Percentiles rank a stretch among this genome's conserved stretches.
phyloP scores from a whole-genome alignment of 2,888 invertebrate species.

The Podotricha telesiphe region DNA sequence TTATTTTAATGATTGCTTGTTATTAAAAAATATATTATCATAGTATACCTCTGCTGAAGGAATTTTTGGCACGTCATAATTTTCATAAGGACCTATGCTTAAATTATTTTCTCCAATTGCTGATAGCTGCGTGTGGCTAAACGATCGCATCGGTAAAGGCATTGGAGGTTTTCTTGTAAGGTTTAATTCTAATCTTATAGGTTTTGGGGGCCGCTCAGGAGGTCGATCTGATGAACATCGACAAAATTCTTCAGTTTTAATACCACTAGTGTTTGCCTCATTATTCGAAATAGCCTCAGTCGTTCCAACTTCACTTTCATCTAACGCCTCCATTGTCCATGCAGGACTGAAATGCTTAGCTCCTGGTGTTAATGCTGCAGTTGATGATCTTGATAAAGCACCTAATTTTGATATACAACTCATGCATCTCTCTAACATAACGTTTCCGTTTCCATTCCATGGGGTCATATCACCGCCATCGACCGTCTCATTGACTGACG shows the following conservation, averaged over 20 bases:
- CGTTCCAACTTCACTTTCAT: conserved; percentile 51
- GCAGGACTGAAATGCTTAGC: conserved; percentile 81
- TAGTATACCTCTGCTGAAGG: conserved; percentile 79
- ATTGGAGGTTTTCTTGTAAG: conserved; percentile 64
- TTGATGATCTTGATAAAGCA: conserved; percentile 87
- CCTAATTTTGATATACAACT: conserved; percentile 92
- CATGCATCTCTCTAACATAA: conserved; percentile 85
- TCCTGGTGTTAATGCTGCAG: conserved; percentile 80
- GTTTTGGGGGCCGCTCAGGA: conserved; percentile 86
- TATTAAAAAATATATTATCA: conserved; percentile 2
- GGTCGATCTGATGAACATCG: conserved; percentile 58
- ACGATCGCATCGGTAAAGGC: conserved; percentile 55
- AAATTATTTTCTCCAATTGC: conserved; percentile 54
- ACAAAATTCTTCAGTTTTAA: conserved; percentile 58
- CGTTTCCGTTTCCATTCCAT: conserved; percentile 70
- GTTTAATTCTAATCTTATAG: conserved; percentile 57
- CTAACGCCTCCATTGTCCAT: conserved; percentile 81
- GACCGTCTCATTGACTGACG: conserved; percentile 60
- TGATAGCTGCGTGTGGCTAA: conserved; percentile 54
- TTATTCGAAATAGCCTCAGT: conserved; percentile 45
- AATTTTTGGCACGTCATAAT: conserved; percentile 90
- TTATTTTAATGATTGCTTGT: no score
- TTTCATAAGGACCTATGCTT: conserved; percentile 86
- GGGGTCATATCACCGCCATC: conserved; percentile 57
- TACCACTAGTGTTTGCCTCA: conserved; percentile 45